phyloP scores from a whole-genome alignment of 2,113 vertebrate species.

The Procavia capensis region DNA sequence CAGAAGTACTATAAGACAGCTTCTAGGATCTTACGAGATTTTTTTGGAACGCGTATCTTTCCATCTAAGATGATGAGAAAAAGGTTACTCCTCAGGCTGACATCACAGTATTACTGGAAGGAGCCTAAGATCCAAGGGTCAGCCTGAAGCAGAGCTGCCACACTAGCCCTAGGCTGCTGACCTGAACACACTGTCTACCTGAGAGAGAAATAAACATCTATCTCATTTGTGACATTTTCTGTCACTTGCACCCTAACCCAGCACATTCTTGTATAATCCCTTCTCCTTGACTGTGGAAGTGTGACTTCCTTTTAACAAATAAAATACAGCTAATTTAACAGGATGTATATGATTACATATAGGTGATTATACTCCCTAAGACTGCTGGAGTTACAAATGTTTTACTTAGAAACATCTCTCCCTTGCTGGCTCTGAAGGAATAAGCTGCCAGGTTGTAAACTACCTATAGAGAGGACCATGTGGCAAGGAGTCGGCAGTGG shows the following conservation, averaged over 20 bases:
- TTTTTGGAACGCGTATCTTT: background rate
- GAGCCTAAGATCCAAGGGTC: background rate
- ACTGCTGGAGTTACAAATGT: background rate
- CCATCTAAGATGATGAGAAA: background rate
- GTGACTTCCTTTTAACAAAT: background rate
- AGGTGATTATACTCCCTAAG: background rate
- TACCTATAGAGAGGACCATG: background rate
- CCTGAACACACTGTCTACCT: background rate
- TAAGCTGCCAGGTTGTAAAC: background rate
- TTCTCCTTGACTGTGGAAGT: background rate
- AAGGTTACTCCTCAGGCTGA: background rate
- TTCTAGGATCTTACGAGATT: background rate
- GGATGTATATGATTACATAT: background rate
- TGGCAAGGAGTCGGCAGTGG: background rate
- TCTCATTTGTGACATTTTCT: background rate
- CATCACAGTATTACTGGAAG: background rate
- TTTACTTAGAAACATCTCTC: slow-evolving; percentile 5
- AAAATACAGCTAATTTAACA: background rate
- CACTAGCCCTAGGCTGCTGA: background rate
- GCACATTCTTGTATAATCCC: background rate
- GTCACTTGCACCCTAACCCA: slow-evolving; percentile 4
- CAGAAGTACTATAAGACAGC: background rate
- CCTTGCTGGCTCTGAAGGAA: background rate
- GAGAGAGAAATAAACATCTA: background rate
- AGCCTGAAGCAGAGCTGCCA: background rate